These are phyloP conservation scores for Ctenopoma kingsleyae DNA, from an alignment of 2,797 vertebrate genomes.

Conservation along the genomic window DNA sequence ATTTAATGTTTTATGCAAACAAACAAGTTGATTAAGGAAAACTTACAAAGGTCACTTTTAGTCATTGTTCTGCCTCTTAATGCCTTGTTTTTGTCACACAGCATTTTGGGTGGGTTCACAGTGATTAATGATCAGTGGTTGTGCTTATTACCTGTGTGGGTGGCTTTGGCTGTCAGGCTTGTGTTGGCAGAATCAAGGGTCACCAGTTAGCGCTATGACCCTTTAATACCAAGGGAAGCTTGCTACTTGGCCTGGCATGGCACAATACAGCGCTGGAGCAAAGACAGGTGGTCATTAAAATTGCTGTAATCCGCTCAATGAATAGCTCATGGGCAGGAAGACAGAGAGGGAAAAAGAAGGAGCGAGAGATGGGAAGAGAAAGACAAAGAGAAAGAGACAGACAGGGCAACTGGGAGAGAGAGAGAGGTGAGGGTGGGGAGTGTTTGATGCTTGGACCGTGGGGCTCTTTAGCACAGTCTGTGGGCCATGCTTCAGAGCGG, in stretches of 20 bases:
- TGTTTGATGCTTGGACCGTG: conserved; percentile 80
- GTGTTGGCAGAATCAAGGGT: conserved; percentile 67
- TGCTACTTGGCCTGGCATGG: conserved; percentile 77
- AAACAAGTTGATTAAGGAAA: background rate
- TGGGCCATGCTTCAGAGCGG: conserved; percentile 87
- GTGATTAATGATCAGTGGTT: conserved; percentile 13
- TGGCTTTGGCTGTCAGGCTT: conserved; percentile 47
- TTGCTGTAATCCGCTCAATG: conserved; percentile 84
- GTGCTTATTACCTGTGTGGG: conserved; percentile 33
- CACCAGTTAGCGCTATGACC: conserved; percentile 71
- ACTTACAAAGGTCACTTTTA: background rate
- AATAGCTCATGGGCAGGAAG: conserved; percentile 80
- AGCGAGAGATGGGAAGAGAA: conserved; percentile 53
- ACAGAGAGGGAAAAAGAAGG: conserved; percentile 45
- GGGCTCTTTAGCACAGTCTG: conserved; percentile 85
- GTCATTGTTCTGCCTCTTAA: conserved; percentile 1
- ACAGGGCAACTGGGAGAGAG: conserved; percentile 37
- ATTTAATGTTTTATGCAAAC: background rate
- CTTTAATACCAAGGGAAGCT: conserved; percentile 66
- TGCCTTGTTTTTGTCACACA: conserved; percentile 9
- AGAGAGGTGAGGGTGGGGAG: conserved; percentile 55
- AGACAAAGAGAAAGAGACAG: conserved; percentile 62
- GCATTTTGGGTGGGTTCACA: conserved; percentile 6
- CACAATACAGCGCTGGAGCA: conserved; percentile 74
- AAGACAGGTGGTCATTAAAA: conserved; percentile 89